Conservation (phyloP, 2,113 vertebrate species). For the Balaeniceps rex region DNA sequence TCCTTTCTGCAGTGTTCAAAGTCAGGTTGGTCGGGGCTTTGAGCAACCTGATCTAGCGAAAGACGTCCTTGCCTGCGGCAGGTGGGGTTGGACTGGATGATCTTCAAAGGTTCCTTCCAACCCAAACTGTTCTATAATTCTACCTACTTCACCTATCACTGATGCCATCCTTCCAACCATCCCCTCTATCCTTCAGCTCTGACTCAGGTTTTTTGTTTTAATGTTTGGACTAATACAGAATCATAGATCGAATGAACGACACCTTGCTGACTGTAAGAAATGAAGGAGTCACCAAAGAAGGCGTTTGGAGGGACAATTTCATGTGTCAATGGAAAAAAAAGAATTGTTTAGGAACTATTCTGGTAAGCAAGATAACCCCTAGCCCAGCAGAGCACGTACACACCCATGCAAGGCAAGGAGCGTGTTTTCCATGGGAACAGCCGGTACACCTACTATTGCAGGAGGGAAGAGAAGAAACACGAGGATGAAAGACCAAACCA, state of each 20-base stretch:
- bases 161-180: not conserved
- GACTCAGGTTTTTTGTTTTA: not conserved
- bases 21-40: rapidly evolving
- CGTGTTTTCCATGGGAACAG: not conserved
- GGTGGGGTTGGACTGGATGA: too few species aligned
- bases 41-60: not conserved
- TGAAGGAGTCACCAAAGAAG: not conserved
- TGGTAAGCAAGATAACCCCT: not conserved
- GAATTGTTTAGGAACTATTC: not conserved
- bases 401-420: not conserved
- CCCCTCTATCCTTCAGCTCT: not conserved
- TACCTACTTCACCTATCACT: not conserved
- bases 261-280: not conserved
- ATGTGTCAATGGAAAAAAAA: not conserved
- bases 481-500: not conserved
- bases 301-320: not conserved
- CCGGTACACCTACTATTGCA: not conserved
- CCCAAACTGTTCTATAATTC: not conserved
- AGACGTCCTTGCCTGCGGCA: not conserved
- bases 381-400: not conserved
- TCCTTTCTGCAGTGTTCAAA: not conserved
- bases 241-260: not conserved
- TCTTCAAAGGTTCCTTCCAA: not conserved
- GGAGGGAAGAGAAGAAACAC: not conserved
- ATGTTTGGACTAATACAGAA: not conserved